Evolutionary conservation across 2,113 vertebrate species (phyloP), one percentile per base, ranked within the genome.

Genomic region (Nycticorax nycticorax): DNA sequence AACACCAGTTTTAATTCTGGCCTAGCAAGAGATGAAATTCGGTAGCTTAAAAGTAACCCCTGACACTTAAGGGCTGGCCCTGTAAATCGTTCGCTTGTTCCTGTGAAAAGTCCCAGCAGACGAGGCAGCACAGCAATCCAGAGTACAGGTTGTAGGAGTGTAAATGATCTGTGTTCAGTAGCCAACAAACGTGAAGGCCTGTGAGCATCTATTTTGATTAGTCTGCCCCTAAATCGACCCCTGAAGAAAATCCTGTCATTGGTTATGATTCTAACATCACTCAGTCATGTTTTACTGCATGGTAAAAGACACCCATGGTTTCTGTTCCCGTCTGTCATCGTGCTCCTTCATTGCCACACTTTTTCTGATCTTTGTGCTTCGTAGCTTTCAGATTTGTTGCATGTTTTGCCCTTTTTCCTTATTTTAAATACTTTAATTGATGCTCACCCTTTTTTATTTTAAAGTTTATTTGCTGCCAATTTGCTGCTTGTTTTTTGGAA

Each of bases 181-280:
- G 69, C 82, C 67, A 76, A 14, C 30, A 53, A 79, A 57, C 30
- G 21, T 30, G 60, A 89, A 95, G 96, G 97, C 98, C 98, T 97
- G 97, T 98, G 98, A 98, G 98, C 98, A 98, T 96, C 97, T 90
- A 1, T 94, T 95, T 95, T 83, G 74, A 87, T 86, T 75, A 89
- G 82, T 89, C 66, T 96, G 94, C 88, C 84, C 97, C 99, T 99
- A 99, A 99, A 99, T 99, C 99, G 99, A 99, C 98, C 99, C 99
- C 99, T 99, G 99, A 97, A 97, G 81, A 92, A 92, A 97, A 92
- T 95, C 81, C 78, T 97, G 88, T 95, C 97, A 93, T 98, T 97
- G 98, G 98, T 97, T 98, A 97, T 97, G 97, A 96, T 96, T 97
- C 99, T 99, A 99, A 98, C 98, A 91, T 97, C 97, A 97, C 97